These are phyloP conservation scores for Chaetophractus vellerosus DNA, from an alignment of 2,797 vertebrate genomes.

Conservation along the genomic window DNA sequence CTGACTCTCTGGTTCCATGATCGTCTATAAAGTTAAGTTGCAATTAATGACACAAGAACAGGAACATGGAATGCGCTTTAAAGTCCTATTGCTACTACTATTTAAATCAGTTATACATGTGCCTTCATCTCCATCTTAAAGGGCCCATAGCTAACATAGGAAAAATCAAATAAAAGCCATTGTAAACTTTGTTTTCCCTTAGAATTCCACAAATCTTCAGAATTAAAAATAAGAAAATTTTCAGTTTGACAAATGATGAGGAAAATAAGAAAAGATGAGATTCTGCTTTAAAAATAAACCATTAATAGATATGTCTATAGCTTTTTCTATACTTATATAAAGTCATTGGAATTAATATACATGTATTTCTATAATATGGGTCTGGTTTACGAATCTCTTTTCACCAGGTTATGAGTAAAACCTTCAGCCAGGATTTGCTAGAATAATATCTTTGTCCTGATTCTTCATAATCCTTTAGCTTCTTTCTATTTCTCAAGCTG, in stretches of 20 bases:
- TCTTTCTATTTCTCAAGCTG: not conserved
- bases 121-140: slow-evolving; percentile 45
- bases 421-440: not conserved
- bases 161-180: not conserved
- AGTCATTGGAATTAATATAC: not conserved
- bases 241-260: slow-evolving; percentile 6
- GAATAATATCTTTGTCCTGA: slow-evolving; percentile 19
- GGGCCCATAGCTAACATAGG: not conserved
- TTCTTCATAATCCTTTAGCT: not conserved
- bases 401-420: not conserved
- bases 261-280: slow-evolving; percentile 24
- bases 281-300: not conserved
- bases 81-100: not conserved
- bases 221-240: not conserved
- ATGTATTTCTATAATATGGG: not conserved
- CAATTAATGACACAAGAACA: slow-evolving; percentile 12
- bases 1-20: not conserved
- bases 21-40: not conserved
- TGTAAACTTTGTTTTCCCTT: not conserved
- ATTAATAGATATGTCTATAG: not conserved
- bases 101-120: slow-evolving; percentile 29
- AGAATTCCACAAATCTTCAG: not conserved
- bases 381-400: not conserved
- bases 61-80: not conserved
- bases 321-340: not conserved